Base-by-base conservation (phyloP, 2,888 invertebrate species). In the Salpingus planirostris region DNA sequence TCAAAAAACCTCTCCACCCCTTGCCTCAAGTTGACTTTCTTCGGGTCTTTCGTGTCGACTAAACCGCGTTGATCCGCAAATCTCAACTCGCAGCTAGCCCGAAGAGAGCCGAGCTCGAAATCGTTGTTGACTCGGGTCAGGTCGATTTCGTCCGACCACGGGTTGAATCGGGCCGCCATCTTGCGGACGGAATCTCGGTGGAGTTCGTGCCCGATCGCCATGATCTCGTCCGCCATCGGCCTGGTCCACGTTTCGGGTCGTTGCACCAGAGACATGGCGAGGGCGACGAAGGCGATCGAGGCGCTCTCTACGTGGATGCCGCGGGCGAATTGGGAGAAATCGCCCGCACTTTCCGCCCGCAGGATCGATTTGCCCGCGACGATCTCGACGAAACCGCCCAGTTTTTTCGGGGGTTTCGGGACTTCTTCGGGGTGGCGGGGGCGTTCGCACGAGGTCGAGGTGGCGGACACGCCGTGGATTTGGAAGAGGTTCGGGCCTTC, bases 191-290 rank as follows among this genome's bases (percentile, higher is more conserved):
- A 73, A 0, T 66, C 64, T 0, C 57, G 43, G 46, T 73, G 72
- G 33, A 78, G 51, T 15, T 65, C 65, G 27, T 71, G 67, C 0
- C 69, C 76, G 0, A 69, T 57, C 1, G 58, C 53, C 41, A 76
- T 52, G 7, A 76, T 64, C 23, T 71, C 70, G 36, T 70, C 74
- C 2, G 73, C 49, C 0, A 78, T 74, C n/a, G 69, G 67, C 2
- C 65, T 59, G 3, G 74, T 71, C 79, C 79, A 80, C 3, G 71
- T 64, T 25, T 67, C 67, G 0, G 76, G 68, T 3, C 71, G 67
- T 5, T 76, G 70, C 0, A 76, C 53, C 42, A 70, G 65, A 0
- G 74, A 66, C 76, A 78, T 76, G 11, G 72, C 73, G 0, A 73
- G 62, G 0, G 71, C 67, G 1, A 73, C 70, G 0, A 77, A 52